Conservation (phyloP, 2,797 vertebrate genomes). For the Mionectes olivaceus region DNA sequence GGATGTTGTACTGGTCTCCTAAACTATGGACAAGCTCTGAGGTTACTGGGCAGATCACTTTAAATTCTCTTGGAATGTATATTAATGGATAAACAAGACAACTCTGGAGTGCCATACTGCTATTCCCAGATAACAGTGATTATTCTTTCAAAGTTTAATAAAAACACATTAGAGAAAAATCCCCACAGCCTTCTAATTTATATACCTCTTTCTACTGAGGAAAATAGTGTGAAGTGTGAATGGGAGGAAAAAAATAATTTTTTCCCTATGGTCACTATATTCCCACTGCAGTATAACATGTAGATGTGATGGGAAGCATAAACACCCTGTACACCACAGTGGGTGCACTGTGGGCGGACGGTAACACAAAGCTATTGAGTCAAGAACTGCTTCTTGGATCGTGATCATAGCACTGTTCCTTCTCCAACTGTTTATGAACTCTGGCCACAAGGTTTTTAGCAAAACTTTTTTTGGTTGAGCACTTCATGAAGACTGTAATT, state of each 20-base stretch:
- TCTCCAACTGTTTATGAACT: neutral
- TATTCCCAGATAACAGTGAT: neutral
- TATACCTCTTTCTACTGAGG: neutral
- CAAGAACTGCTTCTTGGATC: neutral
- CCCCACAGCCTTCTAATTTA: neutral
- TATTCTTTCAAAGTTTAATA: neutral
- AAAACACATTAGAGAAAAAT: neutral
- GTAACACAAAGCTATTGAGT: neutral
- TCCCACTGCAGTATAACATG: neutral
- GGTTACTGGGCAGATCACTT: neutral
- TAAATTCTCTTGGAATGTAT: neutral
- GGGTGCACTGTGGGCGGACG: rapidly evolving
- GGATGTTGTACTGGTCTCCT: neutral
- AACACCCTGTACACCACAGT: neutral
- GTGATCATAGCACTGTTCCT: neutral
- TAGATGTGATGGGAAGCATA: neutral
- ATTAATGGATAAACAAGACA: neutral
- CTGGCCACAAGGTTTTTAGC: neutral
- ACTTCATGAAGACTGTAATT: neutral
- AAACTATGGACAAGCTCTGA: neutral
- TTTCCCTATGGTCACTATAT: neutral
- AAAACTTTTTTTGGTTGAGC: neutral
- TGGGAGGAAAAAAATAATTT: neutral
- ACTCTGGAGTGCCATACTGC: neutral
- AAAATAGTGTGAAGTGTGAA: neutral